These are phyloP conservation scores for Drosophila pseudotalamancana DNA, from an alignment of 2,888 invertebrate species.

Conservation along the genomic window DNA sequence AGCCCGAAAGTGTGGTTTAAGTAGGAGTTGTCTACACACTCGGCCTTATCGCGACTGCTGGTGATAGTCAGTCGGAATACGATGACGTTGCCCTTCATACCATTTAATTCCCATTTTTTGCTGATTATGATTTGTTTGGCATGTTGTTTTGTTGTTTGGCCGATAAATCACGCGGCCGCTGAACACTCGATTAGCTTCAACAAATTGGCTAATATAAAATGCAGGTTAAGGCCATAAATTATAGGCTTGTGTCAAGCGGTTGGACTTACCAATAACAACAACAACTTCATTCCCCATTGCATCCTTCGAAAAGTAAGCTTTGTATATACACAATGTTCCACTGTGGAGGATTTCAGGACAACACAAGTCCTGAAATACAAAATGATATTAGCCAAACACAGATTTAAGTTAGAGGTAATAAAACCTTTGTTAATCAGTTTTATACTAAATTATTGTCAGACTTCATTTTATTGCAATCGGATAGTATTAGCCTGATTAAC, in stretches of 20 bases:
- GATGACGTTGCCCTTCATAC: conserved; percentile 28
- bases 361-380: background rate
- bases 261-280: background rate
- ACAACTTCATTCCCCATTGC: background rate
- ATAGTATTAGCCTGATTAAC: too few species aligned
- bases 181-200: conserved; percentile 43
- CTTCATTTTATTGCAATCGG: too few species aligned
- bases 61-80: conserved; percentile 22
- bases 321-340: background rate
- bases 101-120: conserved; percentile 9
- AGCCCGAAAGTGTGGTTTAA: background rate
- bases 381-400: background rate
- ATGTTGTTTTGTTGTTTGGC: conserved; percentile 26
- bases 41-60: conserved; percentile 27
- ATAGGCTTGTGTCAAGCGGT: background rate
- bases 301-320: conserved; percentile 2
- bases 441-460: too few species aligned
- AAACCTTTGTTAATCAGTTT: too few species aligned
- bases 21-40: conserved; percentile 22
- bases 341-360: background rate
- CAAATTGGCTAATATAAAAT: conserved; percentile 51
- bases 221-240: conserved; percentile 24
- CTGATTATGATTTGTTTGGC: conserved; percentile 29
- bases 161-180: conserved; percentile 55
- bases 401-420: too few species aligned